Evolutionary conservation across 2,113 vertebrate genomes (phyloP), one percentile per base, ranked within the genome.

Genomic region (Tragelaphus strepsiceros): DNA sequence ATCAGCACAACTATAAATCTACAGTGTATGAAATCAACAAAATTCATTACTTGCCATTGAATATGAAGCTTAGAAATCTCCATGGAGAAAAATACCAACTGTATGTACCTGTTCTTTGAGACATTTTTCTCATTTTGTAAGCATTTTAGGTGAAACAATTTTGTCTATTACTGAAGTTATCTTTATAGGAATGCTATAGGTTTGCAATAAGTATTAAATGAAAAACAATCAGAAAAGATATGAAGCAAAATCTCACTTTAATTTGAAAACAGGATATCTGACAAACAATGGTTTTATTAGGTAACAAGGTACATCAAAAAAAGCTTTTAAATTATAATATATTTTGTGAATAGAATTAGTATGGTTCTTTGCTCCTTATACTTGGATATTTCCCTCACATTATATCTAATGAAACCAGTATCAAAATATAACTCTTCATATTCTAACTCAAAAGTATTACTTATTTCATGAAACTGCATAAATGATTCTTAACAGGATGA

Each of bases 41-140:
- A 97, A 86, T 91, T 74, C 28, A 94, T 96, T 95, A 86, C 30
- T 90, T 88, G 53, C 26, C 51, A 89, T 61, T 88, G 77, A 97
- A 83, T 71, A 39, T 61, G 35, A 97, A 12, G 6, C 49, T 94
- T 88, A 88, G 26, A 77, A 92, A 96, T 88, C 21, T 82, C 56
- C 3, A 1, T 74, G 35, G 62, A 90, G 59, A 95, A 94, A 94
- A 97, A 56, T 90, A 71, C 32, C 39, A 89, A 35, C 17, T 35
- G 2, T 6, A 49, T 49, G 15, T 51, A 10, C 4, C 80, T 94
- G 24, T 32, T 95, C 10, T 67, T 28, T 51, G 1, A 74, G 39
- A 26, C 2, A 26, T 67, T 95, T 87, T 86, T 3, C 1, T 67
- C 74, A 49, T 49, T 87, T 91, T 77, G 5, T 92, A 94, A 96